Conservation (phyloP, 2,797 vertebrate species). For the Fistularia commersonii region DNA sequence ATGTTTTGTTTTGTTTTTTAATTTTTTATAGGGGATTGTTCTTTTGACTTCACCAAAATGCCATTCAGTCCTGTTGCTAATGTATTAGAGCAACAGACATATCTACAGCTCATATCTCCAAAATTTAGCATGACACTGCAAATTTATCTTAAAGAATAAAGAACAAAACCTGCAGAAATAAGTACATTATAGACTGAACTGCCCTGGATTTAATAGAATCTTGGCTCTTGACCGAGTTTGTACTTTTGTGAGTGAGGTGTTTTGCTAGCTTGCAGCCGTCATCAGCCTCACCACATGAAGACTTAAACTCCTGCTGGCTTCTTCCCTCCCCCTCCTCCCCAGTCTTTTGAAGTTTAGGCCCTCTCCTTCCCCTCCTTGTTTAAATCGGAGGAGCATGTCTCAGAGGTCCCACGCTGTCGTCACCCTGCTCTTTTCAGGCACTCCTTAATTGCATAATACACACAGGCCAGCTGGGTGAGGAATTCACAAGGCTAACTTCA, state of each 20-base stretch:
- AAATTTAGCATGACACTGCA: no score
- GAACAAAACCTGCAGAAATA: no score
- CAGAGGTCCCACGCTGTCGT: conserved; percentile 27
- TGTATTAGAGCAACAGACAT: no score
- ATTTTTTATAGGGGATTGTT: no score
- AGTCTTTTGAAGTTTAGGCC: conserved; percentile 26
- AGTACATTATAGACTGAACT: no score
- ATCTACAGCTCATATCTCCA: no score
- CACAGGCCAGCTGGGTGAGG: conserved; percentile 57
- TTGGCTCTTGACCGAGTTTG: neutral
- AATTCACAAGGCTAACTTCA: conserved; percentile 48
- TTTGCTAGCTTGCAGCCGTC: conserved; percentile 9
- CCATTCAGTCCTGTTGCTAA: no score
- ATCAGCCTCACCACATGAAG: conserved; percentile 22
- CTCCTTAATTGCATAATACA: conserved; percentile 47
- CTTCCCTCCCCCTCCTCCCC: neutral
- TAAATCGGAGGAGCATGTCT: conserved; percentile 28
- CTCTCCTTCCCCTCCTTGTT: conserved; percentile 14
- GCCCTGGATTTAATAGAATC: conserved; percentile 1
- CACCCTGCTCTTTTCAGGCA: conserved; percentile 22
- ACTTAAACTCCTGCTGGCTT: conserved; percentile 12
- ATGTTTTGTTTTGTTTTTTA: no score
- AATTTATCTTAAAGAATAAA: no score
- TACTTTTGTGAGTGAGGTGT: conserved; percentile 9
- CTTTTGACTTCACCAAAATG: no score